Evolutionary conservation across 2,888 invertebrate species (phyloP).

Genomic region (Eristalis pertinax): DNA sequence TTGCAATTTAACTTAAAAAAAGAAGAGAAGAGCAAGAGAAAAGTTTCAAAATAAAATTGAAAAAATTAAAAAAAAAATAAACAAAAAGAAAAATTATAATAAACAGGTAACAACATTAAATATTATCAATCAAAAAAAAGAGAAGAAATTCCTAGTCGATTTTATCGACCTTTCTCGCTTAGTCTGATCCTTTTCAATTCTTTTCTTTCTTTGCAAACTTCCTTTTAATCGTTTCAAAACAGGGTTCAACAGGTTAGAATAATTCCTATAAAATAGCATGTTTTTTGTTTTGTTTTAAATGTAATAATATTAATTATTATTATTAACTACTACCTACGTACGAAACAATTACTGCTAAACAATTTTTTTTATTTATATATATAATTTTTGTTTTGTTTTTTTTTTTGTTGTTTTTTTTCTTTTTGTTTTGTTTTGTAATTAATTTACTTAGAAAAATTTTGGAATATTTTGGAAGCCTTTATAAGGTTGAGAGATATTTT

Average conservation of each 20-base stretch:
- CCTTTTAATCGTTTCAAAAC: slow-evolving; percentile 46
- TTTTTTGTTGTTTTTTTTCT: slow-evolving; percentile 27
- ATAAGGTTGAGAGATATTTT: slow-evolving; percentile 69
- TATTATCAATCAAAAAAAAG: slow-evolving; percentile 59
- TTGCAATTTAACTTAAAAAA: slow-evolving; percentile 52
- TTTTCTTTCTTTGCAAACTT: slow-evolving; percentile 31
- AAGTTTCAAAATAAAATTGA: slow-evolving; percentile 4
- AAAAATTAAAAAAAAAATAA: no score
- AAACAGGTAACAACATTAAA: slow-evolving; percentile 72
- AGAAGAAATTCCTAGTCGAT: slow-evolving; percentile 50
- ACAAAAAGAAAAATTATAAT: slow-evolving; percentile 42
- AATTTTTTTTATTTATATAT: slow-evolving; percentile 24
- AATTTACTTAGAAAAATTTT: slow-evolving; percentile 70
- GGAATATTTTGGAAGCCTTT: slow-evolving; percentile 73
- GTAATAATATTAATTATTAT: slow-evolving; percentile 69
- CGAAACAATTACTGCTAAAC: slow-evolving; percentile 59
- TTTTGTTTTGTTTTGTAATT: slow-evolving; percentile 55
- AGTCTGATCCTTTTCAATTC: background rate
- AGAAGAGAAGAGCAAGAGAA: slow-evolving; percentile 19
- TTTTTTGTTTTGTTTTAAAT: slow-evolving; percentile 68
- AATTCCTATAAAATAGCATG: slow-evolving; percentile 50
- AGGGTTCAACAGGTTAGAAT: slow-evolving; percentile 59
- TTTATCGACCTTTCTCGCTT: slow-evolving; percentile 51
- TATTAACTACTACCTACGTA: slow-evolving; percentile 64
- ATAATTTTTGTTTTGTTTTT: slow-evolving; percentile 19